A percentile compares a stretch with the other conserved stretches of the same genome.
Conservation (phyloP, 2,888 invertebrate genomes). For the Scaptomyza reducta region DNA sequence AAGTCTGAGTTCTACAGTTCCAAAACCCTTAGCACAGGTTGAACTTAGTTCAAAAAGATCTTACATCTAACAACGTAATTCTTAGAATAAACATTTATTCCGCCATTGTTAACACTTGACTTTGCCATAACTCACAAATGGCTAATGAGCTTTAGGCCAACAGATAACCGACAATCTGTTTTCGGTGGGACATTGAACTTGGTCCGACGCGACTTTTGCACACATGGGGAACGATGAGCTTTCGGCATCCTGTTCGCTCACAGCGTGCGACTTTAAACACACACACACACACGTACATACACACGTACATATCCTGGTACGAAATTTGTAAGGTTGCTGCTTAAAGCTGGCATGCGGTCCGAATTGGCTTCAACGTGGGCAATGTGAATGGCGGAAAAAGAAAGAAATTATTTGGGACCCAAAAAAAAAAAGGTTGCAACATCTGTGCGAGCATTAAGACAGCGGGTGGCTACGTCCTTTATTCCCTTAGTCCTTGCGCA, state of each 20-base stretch:
- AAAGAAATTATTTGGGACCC: conserved; percentile 3
- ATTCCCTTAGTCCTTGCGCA: conserved; percentile 12
- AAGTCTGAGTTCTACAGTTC: no score
- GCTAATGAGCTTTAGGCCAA: conserved; percentile 14
- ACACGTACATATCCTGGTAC: conserved; percentile 22
- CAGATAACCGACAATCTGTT: not conserved
- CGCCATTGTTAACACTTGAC: not conserved
- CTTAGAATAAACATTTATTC: no score
- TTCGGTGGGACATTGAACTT: conserved; percentile 61
- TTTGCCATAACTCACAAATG: conserved; percentile 26
- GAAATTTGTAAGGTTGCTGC: conserved; percentile 48
- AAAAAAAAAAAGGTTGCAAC: conserved; percentile 38
- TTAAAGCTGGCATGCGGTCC: conserved; percentile 59
- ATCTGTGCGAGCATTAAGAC: conserved; percentile 65
- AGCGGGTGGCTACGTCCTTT: conserved; percentile 39
- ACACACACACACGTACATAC: conserved; percentile 6
- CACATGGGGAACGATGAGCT: conserved; percentile 26
- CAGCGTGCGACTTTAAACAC: conserved; percentile 52
- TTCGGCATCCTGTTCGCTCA: conserved; percentile 22
- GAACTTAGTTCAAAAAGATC: no score
- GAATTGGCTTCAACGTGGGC: conserved; percentile 26
- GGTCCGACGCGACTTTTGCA: conserved; percentile 5
- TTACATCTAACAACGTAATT: not conserved
- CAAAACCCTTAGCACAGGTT: no score
- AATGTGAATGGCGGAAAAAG: conserved; percentile 27